Conservation (phyloP, 1,140 invertebrate species). For the Melanaphis sacchari region DNA sequence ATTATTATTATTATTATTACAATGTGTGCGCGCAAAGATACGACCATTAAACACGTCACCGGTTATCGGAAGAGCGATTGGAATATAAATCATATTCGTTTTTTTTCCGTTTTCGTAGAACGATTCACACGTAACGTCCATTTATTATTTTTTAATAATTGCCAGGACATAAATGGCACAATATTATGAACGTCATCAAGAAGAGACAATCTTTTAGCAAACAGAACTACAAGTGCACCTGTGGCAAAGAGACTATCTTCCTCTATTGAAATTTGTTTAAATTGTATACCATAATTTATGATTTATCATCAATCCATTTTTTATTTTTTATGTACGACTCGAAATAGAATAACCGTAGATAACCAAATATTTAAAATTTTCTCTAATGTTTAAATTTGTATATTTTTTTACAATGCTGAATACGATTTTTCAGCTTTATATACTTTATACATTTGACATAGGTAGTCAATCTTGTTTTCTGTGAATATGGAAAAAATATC, state of each 20-base stretch:
- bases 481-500: too few species aligned
- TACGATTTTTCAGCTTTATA: too few species aligned
- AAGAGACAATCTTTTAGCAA: background rate
- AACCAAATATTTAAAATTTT: too few species aligned
- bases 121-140: background rate
- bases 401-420: too few species aligned
- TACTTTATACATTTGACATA: too few species aligned
- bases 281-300: background rate
- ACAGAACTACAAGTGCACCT: background rate
- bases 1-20: background rate
- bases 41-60: background rate
- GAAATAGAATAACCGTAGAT: too few species aligned
- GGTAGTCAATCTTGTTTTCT: too few species aligned
- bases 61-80: background rate
- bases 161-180: background rate
- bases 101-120: constrained; percentile 1
- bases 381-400: too few species aligned
- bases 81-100: background rate
- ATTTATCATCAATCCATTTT: too few species aligned
- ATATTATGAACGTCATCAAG: background rate
- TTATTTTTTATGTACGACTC: too few species aligned
- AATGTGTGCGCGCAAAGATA: background rate
- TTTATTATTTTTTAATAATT: constrained; percentile 10
- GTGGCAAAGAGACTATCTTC: background rate
- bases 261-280: background rate